Conservation (phyloP, 1,140 invertebrate species). For the Pristionchus pacificus region DNA sequence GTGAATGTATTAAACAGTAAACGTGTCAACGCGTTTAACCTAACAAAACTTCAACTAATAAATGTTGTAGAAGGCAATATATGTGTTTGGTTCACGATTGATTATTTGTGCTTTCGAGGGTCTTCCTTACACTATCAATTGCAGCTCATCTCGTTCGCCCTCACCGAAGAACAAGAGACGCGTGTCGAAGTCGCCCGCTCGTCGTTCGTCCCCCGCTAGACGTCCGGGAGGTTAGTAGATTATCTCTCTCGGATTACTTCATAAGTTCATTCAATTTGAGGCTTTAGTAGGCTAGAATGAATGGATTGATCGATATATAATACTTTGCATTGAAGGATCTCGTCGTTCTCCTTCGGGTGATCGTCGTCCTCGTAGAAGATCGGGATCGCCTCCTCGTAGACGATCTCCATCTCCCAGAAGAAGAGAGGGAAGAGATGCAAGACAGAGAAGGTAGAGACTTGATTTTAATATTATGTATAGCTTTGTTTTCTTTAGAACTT, state of each 20-base stretch:
- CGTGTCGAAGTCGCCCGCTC: constrained; percentile 2
- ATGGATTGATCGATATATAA: not conserved
- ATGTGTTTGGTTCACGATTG: too few relatives aligned
- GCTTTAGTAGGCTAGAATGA: not conserved
- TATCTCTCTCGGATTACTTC: too few relatives aligned
- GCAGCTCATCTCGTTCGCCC: constrained; percentile 48
- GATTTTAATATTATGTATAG: too few relatives aligned
- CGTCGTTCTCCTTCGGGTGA: constrained; percentile 13
- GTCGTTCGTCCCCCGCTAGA: not conserved
- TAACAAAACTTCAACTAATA: not conserved
- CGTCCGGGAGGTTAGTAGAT: not conserved
- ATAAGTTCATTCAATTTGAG: not conserved
- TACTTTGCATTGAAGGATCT: not conserved
- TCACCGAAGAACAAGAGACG: constrained; percentile 4
- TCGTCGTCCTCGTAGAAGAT: constrained; percentile 15
- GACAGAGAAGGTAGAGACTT: too few relatives aligned
- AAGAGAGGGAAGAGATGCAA: too few relatives aligned
- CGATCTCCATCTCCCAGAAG: constrained; percentile 43
- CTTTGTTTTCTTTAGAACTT: not conserved
- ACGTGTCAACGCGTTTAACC: too few relatives aligned
- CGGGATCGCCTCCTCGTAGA: constrained; percentile 30
- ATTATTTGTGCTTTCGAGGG: too few relatives aligned
- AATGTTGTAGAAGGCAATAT: constrained; percentile 40
- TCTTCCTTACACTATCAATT: too few relatives aligned
- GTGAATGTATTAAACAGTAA: constrained; percentile 7